These are phyloP conservation scores for Chorisops tibialis DNA, from an alignment of 2,888 invertebrate species.

Conservation along the genomic window DNA sequence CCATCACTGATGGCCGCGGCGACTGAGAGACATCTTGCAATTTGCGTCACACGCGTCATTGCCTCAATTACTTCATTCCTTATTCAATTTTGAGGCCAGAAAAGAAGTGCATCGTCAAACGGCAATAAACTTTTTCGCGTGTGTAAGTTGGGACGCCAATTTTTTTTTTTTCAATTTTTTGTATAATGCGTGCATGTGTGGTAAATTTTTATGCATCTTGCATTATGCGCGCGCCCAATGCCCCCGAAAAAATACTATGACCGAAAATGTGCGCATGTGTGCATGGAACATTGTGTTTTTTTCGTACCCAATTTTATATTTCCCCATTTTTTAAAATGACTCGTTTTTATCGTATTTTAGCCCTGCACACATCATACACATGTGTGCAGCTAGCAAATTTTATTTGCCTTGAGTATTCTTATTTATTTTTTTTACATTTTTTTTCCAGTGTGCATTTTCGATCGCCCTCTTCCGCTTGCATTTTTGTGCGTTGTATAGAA, in stretches of 20 bases:
- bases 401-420: neutral
- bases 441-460: conserved; percentile 14
- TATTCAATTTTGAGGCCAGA: conserved; percentile 6
- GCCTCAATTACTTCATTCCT: neutral
- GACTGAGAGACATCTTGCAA: neutral
- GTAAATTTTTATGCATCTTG: too few relatives aligned
- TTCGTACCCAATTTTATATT: too few relatives aligned
- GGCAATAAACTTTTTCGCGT: conserved; percentile 1
- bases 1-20: too few relatives aligned
- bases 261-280: too few relatives aligned
- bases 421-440: too few relatives aligned
- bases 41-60: neutral
- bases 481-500: neutral
- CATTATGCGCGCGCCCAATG: too few relatives aligned
- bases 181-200: too few relatives aligned
- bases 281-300: too few relatives aligned
- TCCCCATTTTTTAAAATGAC: too few relatives aligned
- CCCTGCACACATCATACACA: neutral
- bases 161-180: too few relatives aligned
- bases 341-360: neutral
- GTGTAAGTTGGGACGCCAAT: neutral
- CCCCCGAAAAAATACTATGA: too few relatives aligned
- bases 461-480: conserved; percentile 15
- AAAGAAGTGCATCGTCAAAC: conserved; percentile 1
- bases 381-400: conserved; percentile 6